These are phyloP conservation scores for Drosophila mimetica DNA, from an alignment of 2,888 invertebrate species.

Conservation along the genomic window DNA sequence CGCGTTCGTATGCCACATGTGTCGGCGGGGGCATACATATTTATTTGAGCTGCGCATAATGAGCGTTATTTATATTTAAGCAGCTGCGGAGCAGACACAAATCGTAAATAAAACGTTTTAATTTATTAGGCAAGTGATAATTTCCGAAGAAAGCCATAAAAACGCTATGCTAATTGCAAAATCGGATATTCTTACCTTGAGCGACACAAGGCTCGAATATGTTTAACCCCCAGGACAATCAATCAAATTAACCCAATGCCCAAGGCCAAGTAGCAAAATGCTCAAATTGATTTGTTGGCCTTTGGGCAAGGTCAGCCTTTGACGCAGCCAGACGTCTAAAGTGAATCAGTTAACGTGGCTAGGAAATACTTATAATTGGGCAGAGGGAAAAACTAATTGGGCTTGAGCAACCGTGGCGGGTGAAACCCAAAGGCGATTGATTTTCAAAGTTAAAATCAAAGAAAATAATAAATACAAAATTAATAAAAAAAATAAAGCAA, in stretches of 20 bases:
- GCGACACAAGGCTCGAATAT: neutral
- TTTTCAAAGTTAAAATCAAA: neutral
- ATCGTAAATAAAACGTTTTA: slow-evolving; percentile 37
- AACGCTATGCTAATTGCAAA: slow-evolving; percentile 12
- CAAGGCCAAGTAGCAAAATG: slow-evolving; percentile 19
- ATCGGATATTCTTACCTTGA: neutral
- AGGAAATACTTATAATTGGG: slow-evolving; percentile 11
- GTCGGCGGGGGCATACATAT: slow-evolving; percentile 32
- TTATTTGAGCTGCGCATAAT: slow-evolving; percentile 64
- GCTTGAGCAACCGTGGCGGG: neutral
- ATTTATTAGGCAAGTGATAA: slow-evolving; percentile 43
- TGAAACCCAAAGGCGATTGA: neutral
- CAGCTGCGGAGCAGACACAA: slow-evolving; percentile 51
- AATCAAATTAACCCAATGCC: slow-evolving; percentile 42
- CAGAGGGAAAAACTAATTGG: slow-evolving; percentile 36
- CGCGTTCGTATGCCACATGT: slow-evolving; percentile 24
- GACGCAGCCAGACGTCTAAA: slow-evolving; percentile 15
- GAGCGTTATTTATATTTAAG: slow-evolving; percentile 70
- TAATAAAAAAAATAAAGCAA: too few species aligned
- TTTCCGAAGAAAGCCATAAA: slow-evolving; percentile 9
- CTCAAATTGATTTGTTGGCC: slow-evolving; percentile 37
- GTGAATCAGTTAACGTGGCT: slow-evolving; percentile 37
- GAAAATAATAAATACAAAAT: neutral
- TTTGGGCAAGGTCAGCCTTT: slow-evolving; percentile 30
- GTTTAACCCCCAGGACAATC: slow-evolving; percentile 36